Base-by-base conservation (phyloP, 2,113 vertebrate genomes). In the Dendropsophus ebraccatus region DNA sequence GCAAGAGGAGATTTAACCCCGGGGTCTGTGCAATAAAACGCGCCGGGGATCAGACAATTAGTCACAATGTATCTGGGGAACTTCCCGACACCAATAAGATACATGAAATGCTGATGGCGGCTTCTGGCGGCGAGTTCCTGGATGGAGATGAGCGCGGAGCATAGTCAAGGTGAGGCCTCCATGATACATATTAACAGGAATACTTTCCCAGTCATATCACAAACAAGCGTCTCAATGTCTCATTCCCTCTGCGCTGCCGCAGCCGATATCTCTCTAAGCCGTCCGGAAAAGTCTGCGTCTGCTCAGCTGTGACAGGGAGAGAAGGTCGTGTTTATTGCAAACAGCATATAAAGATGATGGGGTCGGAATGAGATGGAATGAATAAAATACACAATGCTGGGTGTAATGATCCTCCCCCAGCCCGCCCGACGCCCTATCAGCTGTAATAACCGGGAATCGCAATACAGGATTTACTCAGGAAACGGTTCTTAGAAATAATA, bases 271-370 rank as follows among this genome's bases (percentile, higher is more conserved):
- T 88, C 89, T 88, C 41, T 8, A 35, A 88, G 88, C 30, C 12
- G 91, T 92, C 90, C 89, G 87, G 89, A 88, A 77, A 4, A 91
- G 89, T 91, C 69, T 90, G 87, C 86, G 87, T 88, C 91, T 91
- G 89, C 86, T 93, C 88, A 90, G 1, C 90, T 91, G 90, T 92
- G 90, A 92, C 90, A 88, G 81, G 50, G 88, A 32, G 83, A 45
- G 77, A 91, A 92, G 88, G 90, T 91, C 88, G 76, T 74, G 21
- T 87, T 91, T 90, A 89, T 75, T 11, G 72, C 0, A 0, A 62
- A 89, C 85, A 89, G 50, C 82, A 74, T 70, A 6, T 74, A 87
- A 90, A 91, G 91, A 92, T 45, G 41, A 69, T 69, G 65, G 32
- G 65, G 65, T 30, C 32, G 17, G 65, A 17, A 37, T 19, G 65